These are phyloP conservation scores for Notechis scutatus DNA, from an alignment of 2,113 vertebrate species.

Conservation along the genomic window DNA sequence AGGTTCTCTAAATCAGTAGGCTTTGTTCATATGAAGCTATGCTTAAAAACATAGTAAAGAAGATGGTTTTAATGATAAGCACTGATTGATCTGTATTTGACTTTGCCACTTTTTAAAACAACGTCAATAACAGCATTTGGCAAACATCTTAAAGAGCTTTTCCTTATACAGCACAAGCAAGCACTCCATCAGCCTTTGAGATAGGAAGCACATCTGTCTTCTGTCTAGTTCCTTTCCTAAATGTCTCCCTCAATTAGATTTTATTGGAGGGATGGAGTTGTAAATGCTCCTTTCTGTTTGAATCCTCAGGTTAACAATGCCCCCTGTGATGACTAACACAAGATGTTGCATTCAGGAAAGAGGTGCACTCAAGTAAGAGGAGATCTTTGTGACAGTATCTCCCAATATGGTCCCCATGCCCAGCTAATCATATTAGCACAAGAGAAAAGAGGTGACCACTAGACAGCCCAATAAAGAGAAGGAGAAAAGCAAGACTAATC, in stretches of 20 bases:
- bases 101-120: constrained; percentile 69
- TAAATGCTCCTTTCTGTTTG: constrained; percentile 73
- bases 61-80: constrained; percentile 36
- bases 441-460: constrained; percentile 86
- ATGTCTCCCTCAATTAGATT: constrained; percentile 73
- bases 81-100: constrained; percentile 58
- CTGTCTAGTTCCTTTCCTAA: constrained; percentile 70
- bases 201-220: constrained; percentile 76
- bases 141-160: constrained; percentile 71
- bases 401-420: constrained; percentile 82
- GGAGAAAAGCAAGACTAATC: constrained; percentile 92
- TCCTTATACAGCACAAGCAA: constrained; percentile 67
- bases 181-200: constrained; percentile 61
- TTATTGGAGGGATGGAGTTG: constrained; percentile 63
- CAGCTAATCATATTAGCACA: constrained; percentile 92
- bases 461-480: constrained; percentile 87
- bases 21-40: background rate
- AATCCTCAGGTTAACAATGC: constrained; percentile 77
- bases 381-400: constrained; percentile 75
- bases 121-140: constrained; percentile 57
- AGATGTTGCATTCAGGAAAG: constrained; percentile 75
- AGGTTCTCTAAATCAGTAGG: background rate
- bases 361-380: constrained; percentile 79
- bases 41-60: background rate
- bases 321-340: constrained; percentile 79